Conservation (phyloP, 53 echinoderm and acorn worm genomes). For the Patiria pectinifera region DNA sequence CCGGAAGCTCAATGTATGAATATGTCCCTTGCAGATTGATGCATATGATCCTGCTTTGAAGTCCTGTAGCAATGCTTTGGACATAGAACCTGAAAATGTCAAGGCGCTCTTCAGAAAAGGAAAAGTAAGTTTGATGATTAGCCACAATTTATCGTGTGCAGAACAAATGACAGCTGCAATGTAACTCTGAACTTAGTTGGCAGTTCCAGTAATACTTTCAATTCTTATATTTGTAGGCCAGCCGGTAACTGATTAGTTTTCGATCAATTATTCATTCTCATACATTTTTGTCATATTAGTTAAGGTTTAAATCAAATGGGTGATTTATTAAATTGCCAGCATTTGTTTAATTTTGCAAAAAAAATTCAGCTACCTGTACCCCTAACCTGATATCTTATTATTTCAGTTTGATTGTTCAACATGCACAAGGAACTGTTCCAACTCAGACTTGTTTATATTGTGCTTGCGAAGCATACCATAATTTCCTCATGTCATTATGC, state of each 20-base stretch:
- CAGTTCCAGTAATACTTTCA: no score
- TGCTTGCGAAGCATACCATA: neutral
- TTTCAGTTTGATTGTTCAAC: neutral
- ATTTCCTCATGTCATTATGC: neutral
- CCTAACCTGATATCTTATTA: no score
- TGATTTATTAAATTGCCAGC: no score
- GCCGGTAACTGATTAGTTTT: no score
- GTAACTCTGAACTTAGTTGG: no score
- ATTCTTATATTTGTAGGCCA: no score
- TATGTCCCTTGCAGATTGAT: slow-evolving; percentile 70
- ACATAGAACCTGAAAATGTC: slow-evolving; percentile 82
- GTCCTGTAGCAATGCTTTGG: slow-evolving; percentile 81
- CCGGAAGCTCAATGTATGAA: neutral
- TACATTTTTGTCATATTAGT: no score
- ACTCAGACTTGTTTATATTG: neutral
- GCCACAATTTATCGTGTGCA: neutral
- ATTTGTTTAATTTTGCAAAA: no score
- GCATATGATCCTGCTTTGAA: slow-evolving; percentile 89
- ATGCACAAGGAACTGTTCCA: neutral
- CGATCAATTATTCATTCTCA: no score
- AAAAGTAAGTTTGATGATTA: slow-evolving; percentile 70
- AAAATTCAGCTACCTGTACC: no score
- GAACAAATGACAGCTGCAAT: no score
- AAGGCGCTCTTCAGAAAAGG: slow-evolving; percentile 98
- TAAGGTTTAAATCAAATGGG: no score